These are phyloP conservation scores for Seriola quinqueradiata DNA, from an alignment of 2,113 vertebrate genomes.

Conservation along the genomic window DNA sequence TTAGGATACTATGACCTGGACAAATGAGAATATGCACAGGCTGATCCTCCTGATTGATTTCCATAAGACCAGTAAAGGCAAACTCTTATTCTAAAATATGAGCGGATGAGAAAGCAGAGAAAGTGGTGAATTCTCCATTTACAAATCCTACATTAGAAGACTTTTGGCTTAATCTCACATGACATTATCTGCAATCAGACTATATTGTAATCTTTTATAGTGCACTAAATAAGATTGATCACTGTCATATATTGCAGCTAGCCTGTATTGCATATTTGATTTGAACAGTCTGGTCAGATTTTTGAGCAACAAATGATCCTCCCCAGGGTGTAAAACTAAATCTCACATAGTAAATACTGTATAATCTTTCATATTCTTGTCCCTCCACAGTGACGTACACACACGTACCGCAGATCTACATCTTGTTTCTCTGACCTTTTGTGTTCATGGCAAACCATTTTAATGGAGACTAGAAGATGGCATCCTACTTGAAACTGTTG, in stretches of 20 bases:
- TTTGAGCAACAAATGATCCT: background rate
- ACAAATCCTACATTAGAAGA: background rate
- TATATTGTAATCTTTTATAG: background rate
- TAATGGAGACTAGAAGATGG: background rate
- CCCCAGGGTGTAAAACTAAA: background rate
- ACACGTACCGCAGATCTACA: background rate
- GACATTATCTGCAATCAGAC: background rate
- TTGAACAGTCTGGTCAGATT: background rate
- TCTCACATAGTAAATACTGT: background rate
- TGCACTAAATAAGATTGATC: background rate
- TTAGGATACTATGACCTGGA: too few relatives aligned
- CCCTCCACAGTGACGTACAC: background rate
- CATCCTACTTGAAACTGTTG: slow-evolving; percentile 12
- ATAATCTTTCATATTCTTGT: background rate
- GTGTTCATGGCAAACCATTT: slow-evolving; percentile 14
- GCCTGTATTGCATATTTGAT: background rate
- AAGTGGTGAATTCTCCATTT: background rate
- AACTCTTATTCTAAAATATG: slow-evolving; percentile 7
- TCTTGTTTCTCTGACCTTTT: slow-evolving; percentile 10
- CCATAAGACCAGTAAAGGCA: background rate
- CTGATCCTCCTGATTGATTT: background rate
- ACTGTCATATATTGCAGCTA: background rate
- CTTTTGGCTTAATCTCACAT: background rate
- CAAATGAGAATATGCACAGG: too few relatives aligned
- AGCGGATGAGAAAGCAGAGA: slow-evolving; percentile 2